Base-by-base conservation (phyloP, 1,140 invertebrate species). In the Steinernema feltiae region DNA sequence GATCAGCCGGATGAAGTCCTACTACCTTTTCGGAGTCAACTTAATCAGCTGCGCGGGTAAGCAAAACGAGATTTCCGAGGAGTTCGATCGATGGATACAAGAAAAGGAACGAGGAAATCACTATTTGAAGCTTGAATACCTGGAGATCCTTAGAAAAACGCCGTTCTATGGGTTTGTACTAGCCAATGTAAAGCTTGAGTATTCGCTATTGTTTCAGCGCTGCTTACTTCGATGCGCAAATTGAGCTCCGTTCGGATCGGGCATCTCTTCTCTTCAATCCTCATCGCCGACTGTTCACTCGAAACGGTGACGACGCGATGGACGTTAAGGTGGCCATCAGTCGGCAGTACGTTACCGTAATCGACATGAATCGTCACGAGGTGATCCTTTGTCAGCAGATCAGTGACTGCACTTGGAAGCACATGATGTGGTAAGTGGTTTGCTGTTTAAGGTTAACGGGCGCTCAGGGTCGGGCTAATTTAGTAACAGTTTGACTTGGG, bases 321-420 rank as follows among this genome's bases (percentile, higher is more conserved):
- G 53, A 63, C 53, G 53, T 63, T n/a, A 63, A 63, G 53, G 53
- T 63, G 53, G 53, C 53, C 2, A 63, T 63, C 7, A 63, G 24
- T 27, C 53, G 53, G 15, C 53, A 63, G 53, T 63, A 63, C 24
- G 24, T 63, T 27, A 63, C 53, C 7, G 24, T 63, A 15, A 3
- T 63, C 12, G 53, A 63, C 53, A n/a, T 63, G 53, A 63, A 27
- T 17, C 12, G 24, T 21, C 53, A 63, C 53, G 53, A 63, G 24
- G 53, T 63, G 12, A 63, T 63, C 53, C 53, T 63, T 63, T 63
- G 53, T 27, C 53, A 63, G 24, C 53, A 63, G 53, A 63, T 63
- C 53, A 63, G 53, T 21, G 53, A 63, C 53, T 63, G 53, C 53
- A 63, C 53, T 3, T 63, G 53, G 53, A 63, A 63, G 24, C 53